Conservation (phyloP, 2,888 invertebrate species). For the Noctua fimbriata region DNA sequence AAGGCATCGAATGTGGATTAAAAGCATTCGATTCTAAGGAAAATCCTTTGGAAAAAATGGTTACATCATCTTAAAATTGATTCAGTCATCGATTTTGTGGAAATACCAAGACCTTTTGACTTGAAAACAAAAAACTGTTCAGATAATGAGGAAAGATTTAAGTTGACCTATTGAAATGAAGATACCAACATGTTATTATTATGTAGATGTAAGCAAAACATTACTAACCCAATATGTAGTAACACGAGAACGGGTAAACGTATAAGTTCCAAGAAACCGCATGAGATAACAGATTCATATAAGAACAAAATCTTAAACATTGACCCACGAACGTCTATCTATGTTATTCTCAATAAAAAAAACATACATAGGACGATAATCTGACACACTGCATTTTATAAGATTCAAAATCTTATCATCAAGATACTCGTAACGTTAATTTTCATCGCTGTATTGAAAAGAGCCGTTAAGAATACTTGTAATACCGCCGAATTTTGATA, state of each 20-base stretch:
- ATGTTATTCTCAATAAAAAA: slow-evolving; percentile 1
- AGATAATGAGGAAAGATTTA: slow-evolving; percentile 5
- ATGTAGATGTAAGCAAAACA: too few species aligned
- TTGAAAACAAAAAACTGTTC: background rate
- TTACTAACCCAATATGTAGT: too few species aligned
- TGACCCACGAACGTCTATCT: background rate
- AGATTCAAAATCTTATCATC: slow-evolving; percentile 17
- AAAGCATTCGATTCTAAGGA: background rate
- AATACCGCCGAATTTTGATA: background rate
- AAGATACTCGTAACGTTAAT: slow-evolving; percentile 11
- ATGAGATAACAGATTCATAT: too few species aligned
- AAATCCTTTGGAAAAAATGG: background rate
- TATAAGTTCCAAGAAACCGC: background rate
- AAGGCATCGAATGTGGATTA: too few species aligned
- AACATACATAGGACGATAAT: background rate
- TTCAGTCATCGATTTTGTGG: background rate
- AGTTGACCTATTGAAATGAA: background rate
- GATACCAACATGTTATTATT: too few species aligned
- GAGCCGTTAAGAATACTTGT: background rate
- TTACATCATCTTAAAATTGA: slow-evolving; percentile 11
- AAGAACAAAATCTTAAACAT: background rate
- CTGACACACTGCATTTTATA: background rate
- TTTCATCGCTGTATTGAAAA: background rate
- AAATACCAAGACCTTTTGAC: slow-evolving; percentile 1
- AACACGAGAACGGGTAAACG: background rate